These are phyloP conservation scores for Lipotes vexillifer DNA, from an alignment of 2,113 vertebrate genomes.

Conservation along the genomic window DNA sequence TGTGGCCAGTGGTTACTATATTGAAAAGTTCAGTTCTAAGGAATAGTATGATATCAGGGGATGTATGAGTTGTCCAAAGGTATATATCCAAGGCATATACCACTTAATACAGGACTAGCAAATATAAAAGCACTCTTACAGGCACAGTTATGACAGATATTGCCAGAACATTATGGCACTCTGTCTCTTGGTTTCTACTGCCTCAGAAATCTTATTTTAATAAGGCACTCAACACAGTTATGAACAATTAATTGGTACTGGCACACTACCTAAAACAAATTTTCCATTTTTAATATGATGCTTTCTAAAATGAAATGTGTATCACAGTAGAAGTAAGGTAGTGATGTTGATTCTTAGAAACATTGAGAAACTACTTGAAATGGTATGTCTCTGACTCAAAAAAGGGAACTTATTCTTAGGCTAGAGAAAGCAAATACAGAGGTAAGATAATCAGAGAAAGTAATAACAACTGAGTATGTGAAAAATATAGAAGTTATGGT, in stretches of 20 bases:
- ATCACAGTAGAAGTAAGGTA: neutral
- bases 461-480: neutral
- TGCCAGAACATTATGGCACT: neutral
- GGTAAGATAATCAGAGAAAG: neutral
- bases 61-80: neutral
- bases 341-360: neutral
- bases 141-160: neutral
- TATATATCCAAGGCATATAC: neutral
- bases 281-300: neutral
- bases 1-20: neutral
- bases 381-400: neutral
- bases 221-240: neutral
- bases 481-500: neutral
- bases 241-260: neutral
- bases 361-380: neutral
- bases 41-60: neutral
- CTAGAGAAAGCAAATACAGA: neutral
- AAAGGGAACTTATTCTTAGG: neutral
- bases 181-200: neutral
- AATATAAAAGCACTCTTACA: neutral
- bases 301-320: neutral
- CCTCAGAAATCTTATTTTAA: neutral
- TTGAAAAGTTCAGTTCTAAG: neutral
- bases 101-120: neutral
- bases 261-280: neutral